phyloP scores from a whole-genome alignment of 2,888 invertebrate species.

The Gryllus longicercus region DNA sequence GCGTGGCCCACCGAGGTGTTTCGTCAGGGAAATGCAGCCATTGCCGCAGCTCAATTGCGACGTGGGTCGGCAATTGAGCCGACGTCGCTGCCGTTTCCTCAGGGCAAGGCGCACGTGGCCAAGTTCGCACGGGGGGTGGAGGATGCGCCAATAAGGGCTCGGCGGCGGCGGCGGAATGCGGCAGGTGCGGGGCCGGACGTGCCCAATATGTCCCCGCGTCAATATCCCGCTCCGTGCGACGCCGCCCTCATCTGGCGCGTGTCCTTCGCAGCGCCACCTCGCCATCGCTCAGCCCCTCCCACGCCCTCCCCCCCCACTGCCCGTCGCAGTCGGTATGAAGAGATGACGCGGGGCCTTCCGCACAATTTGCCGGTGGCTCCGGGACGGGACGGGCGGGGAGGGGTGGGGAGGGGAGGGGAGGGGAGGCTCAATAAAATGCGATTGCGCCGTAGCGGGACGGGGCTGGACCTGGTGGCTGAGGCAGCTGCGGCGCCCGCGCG shows the following conservation, averaged over 20 bases:
- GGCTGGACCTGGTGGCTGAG: too few relatives aligned
- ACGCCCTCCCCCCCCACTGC: neutral
- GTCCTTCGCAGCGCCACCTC: neutral
- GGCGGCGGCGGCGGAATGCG: too few relatives aligned
- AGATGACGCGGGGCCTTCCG: neutral
- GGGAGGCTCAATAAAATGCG: neutral
- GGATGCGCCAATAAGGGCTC: too few relatives aligned
- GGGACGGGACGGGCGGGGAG: neutral
- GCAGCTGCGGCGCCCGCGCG: too few relatives aligned
- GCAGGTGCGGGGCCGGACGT: neutral
- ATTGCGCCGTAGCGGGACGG: neutral
- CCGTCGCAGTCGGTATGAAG: neutral
- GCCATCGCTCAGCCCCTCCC: neutral
- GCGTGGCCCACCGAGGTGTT: too few relatives aligned
- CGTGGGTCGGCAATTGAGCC: too few relatives aligned
- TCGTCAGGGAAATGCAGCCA: too few relatives aligned
- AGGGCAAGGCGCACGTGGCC: too few relatives aligned
- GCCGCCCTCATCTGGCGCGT: neutral
- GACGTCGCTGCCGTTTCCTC: too few relatives aligned
- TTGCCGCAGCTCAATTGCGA: too few relatives aligned
- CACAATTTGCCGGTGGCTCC: neutral
- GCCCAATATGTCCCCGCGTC: slow-evolving; percentile 8
- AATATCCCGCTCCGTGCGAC: neutral
- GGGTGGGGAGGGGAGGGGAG: neutral
- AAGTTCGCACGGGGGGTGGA: too few relatives aligned